Evolutionary conservation across 2,113 vertebrate species (phyloP).

Genomic region (Pluvianellus socialis): DNA sequence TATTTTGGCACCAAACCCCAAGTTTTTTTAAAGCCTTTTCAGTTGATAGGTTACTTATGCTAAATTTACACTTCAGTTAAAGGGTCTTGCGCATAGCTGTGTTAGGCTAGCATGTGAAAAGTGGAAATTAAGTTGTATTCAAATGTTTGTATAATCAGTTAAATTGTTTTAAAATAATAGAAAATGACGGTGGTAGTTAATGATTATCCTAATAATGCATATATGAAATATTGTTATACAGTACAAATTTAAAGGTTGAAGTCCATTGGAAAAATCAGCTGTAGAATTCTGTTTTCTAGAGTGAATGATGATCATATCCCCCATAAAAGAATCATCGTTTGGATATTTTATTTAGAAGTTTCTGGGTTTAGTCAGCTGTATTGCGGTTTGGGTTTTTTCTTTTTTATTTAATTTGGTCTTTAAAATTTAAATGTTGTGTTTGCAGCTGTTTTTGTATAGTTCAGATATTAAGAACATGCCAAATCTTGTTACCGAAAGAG

Average conservation of each 20-base stretch:
- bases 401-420: not conserved
- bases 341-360: not conserved
- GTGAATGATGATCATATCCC: not conserved
- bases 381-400: not conserved
- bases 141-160: not conserved
- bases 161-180: not conserved
- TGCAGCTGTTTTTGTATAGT: accelerated
- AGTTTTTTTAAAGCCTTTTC: not conserved
- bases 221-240: not conserved
- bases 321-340: not conserved
- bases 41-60: accelerated
- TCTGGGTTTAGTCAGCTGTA: not conserved
- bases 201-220: not conserved
- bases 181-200: not conserved
- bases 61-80: not conserved
- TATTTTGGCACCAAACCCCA: not conserved
- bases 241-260: not conserved
- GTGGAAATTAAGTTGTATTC: not conserved
- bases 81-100: not conserved
- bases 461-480: not conserved
- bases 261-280: not conserved
- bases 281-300: not conserved
- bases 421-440: not conserved
- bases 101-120: not conserved
- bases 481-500: no score